phyloP scores from a whole-genome alignment of 2,113 vertebrate genomes.

The Tylochromis polylepis region DNA sequence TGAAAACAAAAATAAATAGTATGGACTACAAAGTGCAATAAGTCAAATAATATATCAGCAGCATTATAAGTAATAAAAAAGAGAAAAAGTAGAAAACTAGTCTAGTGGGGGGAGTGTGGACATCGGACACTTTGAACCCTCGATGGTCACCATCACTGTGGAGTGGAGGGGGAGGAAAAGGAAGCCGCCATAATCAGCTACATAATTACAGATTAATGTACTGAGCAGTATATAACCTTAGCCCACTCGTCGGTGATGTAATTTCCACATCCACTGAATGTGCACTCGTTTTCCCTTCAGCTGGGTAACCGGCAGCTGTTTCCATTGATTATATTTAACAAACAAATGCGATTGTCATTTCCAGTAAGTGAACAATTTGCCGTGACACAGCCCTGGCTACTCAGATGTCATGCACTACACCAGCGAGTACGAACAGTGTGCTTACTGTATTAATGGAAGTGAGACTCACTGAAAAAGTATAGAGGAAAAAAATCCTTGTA shows the following conservation, averaged over 20 bases:
- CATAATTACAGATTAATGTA: neutral
- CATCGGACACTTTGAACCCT: neutral
- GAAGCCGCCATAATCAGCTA: neutral
- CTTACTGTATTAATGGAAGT: neutral
- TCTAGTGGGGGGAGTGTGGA: neutral
- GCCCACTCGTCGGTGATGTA: neutral
- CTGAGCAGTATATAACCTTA: neutral
- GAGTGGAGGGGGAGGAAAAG: neutral
- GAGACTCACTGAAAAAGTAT: accelerated
- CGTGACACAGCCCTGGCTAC: neutral
- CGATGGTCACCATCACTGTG: neutral
- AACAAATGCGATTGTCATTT: neutral
- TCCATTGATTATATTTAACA: neutral
- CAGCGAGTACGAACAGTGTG: neutral
- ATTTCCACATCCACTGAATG: neutral
- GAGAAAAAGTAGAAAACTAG: neutral
- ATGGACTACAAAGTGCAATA: neutral
- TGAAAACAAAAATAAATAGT: neutral
- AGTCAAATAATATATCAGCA: neutral
- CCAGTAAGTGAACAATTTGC: neutral
- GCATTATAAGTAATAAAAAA: neutral
- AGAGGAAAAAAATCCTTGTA: neutral
- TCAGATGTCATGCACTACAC: neutral
- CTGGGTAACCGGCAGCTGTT: neutral
- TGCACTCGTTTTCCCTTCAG: neutral